Evolutionary conservation across 2,888 invertebrate species (phyloP).

Genomic region (Papilio protenor): DNA sequence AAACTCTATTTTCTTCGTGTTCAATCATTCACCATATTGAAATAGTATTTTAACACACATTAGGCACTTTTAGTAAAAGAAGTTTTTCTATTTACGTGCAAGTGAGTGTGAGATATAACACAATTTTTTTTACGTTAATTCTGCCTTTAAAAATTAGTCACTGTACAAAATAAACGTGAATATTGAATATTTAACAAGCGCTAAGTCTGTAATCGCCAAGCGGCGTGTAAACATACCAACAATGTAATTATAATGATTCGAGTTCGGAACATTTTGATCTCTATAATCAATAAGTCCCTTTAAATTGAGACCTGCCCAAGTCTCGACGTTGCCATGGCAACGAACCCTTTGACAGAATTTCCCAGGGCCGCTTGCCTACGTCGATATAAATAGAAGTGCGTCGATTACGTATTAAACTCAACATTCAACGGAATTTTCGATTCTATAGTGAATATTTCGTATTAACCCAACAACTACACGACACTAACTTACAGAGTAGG

Average conservation of each 20-base stretch:
- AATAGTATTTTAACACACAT: too few species aligned
- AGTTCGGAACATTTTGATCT: slow-evolving; percentile 63
- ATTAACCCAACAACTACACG: background rate
- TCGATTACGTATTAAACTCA: slow-evolving; percentile 41
- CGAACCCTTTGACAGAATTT: slow-evolving; percentile 68
- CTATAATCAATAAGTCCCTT: slow-evolving; percentile 73
- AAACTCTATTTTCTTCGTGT: too few species aligned
- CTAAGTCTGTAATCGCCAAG: slow-evolving; percentile 17
- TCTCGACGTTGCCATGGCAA: slow-evolving; percentile 71
- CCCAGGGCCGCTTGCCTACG: slow-evolving; percentile 58
- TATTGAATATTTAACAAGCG: slow-evolving; percentile 12
- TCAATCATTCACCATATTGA: too few species aligned
- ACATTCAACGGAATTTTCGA: background rate
- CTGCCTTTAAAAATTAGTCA: background rate
- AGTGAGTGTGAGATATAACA: too few species aligned
- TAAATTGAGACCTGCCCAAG: slow-evolving; percentile 66
- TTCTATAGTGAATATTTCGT: slow-evolving; percentile 6
- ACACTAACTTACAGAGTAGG: background rate
- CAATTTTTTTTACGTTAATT: background rate
- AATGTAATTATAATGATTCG: slow-evolving; percentile 53
- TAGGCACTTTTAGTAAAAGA: too few species aligned
- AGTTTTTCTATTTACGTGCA: too few species aligned
- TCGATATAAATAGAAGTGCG: slow-evolving; percentile 57
- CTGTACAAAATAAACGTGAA: background rate
- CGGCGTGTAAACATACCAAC: slow-evolving; percentile 44